Percentiles rank a stretch among this genome's conserved stretches.
Evolutionary conservation across 2,113 vertebrate species (phyloP).

Genomic region (Ramphastos sulfuratus): DNA sequence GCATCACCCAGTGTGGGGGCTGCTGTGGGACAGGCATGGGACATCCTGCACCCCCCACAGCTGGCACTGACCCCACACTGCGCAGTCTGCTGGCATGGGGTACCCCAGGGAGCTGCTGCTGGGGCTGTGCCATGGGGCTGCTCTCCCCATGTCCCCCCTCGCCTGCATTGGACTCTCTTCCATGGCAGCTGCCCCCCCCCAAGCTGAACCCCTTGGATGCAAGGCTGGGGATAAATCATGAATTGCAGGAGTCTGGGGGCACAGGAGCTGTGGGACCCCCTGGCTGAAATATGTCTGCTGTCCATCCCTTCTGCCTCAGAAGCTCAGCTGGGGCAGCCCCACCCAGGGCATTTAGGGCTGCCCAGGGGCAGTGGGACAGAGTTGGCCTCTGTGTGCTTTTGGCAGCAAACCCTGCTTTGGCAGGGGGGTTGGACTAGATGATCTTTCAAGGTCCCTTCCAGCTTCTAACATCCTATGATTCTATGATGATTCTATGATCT

Average conservation of each 20-base stretch:
- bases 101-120: too few species aligned
- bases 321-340: not conserved
- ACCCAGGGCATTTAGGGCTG: fast-evolving
- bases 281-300: fast-evolving
- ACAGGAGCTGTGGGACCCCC: not conserved
- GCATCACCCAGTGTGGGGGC: not conserved
- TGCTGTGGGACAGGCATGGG: not conserved
- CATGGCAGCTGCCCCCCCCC: not conserved
- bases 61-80: fast-evolving
- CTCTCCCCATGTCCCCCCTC: too few species aligned
- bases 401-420: not conserved
- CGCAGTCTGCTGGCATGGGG: too few species aligned
- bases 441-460: too few species aligned
- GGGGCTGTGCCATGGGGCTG: too few species aligned
- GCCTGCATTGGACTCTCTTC: not conserved
- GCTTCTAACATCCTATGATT: too few species aligned
- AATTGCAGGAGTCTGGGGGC: not conserved
- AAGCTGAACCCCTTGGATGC: not conserved
- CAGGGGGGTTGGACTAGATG: too few species aligned
- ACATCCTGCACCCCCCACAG: not conserved
- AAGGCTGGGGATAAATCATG: fast-evolving
- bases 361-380: fast-evolving
- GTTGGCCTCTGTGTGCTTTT: not conserved
- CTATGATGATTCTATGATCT: too few species aligned
- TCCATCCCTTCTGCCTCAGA: not conserved